Evolutionary conservation across 2,113 vertebrate genomes (phyloP).

Genomic region (Toxotes jaculatrix): DNA sequence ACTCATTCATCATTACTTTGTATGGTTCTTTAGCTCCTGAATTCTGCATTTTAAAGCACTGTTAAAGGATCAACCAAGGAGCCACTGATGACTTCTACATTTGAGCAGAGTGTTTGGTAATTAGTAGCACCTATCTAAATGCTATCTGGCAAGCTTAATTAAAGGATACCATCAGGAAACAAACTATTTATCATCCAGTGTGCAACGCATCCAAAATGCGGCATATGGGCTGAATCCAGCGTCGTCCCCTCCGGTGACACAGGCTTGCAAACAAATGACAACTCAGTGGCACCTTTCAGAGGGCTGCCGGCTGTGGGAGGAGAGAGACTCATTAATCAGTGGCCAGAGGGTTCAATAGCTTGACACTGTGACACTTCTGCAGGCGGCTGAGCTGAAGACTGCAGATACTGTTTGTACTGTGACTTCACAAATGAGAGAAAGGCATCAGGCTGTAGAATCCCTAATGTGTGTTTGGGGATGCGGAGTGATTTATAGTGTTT

Average conservation of each 20-base stretch:
- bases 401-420: slow-evolving; percentile 38
- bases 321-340: slow-evolving; percentile 47
- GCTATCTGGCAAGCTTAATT: slow-evolving; percentile 21
- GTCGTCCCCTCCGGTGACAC: slow-evolving; percentile 22
- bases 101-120: slow-evolving; percentile 6
- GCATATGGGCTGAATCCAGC: not conserved
- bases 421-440: slow-evolving; percentile 50
- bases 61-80: too few species aligned
- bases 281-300: slow-evolving; percentile 8
- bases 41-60: not conserved
- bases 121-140: not conserved
- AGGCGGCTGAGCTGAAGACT: slow-evolving; percentile 29
- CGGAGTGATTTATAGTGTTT: slow-evolving; percentile 44
- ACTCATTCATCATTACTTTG: not conserved
- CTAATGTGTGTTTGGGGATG: slow-evolving; percentile 18
- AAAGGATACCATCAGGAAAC: slow-evolving; percentile 23
- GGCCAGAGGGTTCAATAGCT: slow-evolving; percentile 34
- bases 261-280: slow-evolving; percentile 40
- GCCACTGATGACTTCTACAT: too few species aligned
- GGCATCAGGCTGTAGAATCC: slow-evolving; percentile 18
- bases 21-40: slow-evolving; percentile 21
- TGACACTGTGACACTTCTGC: slow-evolving; percentile 23
- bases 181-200: slow-evolving; percentile 33
- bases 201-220: not conserved
- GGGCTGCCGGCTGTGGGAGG: slow-evolving; percentile 5